Base-by-base conservation (phyloP, 2,797 vertebrate species). In the Melanotaenia nigrans region DNA sequence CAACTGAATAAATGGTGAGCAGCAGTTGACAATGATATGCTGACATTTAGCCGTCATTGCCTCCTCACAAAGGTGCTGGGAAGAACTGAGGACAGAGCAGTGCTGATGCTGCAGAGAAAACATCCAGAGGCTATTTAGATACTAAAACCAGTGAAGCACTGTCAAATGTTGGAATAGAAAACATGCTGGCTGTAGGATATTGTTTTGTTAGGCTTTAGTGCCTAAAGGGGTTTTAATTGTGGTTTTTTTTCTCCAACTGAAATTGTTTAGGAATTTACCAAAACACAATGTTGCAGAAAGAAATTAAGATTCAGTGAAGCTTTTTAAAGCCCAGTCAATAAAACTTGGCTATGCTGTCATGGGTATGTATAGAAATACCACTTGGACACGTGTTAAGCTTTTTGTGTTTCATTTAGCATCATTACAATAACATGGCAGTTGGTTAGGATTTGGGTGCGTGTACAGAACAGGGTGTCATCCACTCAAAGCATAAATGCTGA, bases 41-140 rank as follows among this genome's bases (percentile, higher is more conserved):
- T 85, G 87, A 91, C 89, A 90, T 89, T 89, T 86, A 74, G 75
- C 71, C 6, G 66, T 53, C 32, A 25, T 18, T 65, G 68, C 75
- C 42, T 82, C 73, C 68, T 36, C 61, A 61, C 45, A 10, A 71
- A 64, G 60, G 77, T 42, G 54, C 65, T 57, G 74, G 61, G 65
- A 54, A 59, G 54, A 49, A n/a, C 36, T 25, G 73, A 69, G 42
- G 61, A 64, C 65, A 8, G 61, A 71, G 58, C 1, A 5, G 42
- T 57, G 69, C 73, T 71, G 78, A 66, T n/a, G 66, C 12, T 28
- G 78, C 70, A 62, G 55, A 79, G 59, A 64, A 73, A 69, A 84
- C 51, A 65, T 78, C 86, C 83, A 57, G 61, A 83, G 85, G 87
- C 83, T 49, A 54, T 73, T 57, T 73, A 30, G 75, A 66, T 73